These are phyloP conservation scores for Aspidoscelis tigris DNA, from an alignment of 2,113 vertebrate species.

Conservation along the genomic window DNA sequence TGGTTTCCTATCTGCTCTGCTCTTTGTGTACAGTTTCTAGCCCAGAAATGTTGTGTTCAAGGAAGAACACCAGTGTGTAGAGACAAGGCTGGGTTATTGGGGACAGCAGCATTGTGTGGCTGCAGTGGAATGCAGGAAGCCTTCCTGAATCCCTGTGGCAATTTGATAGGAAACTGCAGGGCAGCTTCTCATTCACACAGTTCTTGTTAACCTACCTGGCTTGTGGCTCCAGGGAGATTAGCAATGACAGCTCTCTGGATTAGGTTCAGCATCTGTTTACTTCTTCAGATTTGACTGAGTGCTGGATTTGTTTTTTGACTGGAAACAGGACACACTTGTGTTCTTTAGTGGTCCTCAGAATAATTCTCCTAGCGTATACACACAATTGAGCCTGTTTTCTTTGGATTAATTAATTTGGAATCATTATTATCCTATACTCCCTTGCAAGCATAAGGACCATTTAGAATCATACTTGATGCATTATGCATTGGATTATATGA, in stretches of 20 bases:
- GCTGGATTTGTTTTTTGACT: slow-evolving; percentile 15
- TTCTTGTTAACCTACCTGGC: slow-evolving; percentile 24
- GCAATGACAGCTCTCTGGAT: slow-evolving; percentile 23
- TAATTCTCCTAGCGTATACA: background rate
- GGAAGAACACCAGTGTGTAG: background rate
- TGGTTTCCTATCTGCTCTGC: background rate
- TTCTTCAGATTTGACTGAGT: background rate
- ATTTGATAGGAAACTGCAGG: slow-evolving; percentile 32
- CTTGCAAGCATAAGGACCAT: background rate
- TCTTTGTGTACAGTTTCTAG: background rate
- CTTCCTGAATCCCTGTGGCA: slow-evolving; percentile 17
- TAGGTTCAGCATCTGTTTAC: background rate
- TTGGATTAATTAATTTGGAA: background rate
- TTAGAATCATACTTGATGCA: background rate
- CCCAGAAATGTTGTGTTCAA: background rate
- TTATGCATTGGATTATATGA: background rate
- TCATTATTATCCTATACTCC: background rate
- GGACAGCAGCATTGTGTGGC: background rate
- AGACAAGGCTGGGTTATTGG: background rate
- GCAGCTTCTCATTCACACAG: background rate
- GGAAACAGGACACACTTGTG: background rate
- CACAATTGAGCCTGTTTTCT: background rate
- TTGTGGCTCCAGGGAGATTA: background rate
- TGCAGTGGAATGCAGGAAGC: background rate
- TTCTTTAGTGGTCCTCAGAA: background rate